Percentiles rank a stretch among this genome's conserved stretches.
These are phyloP conservation scores for Ctena decussata DNA, from an alignment of 2,888 invertebrate genomes.

Conservation along the genomic window DNA sequence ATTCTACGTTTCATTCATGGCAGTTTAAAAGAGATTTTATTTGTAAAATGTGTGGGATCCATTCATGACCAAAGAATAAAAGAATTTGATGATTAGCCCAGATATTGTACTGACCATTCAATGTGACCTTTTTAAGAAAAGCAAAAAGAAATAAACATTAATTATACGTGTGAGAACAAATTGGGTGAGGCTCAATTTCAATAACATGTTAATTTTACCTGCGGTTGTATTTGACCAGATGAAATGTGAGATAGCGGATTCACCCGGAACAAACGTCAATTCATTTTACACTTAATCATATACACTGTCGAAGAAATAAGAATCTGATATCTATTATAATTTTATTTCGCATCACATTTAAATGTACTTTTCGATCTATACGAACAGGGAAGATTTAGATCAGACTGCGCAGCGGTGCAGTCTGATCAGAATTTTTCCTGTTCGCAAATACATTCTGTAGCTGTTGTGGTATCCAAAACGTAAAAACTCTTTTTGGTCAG, in stretches of 20 bases:
- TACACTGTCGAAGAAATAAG: no score
- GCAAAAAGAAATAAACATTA: neutral
- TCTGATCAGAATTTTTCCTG: no score
- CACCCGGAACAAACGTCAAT: no score
- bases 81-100: neutral
- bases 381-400: no score
- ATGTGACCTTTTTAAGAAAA: neutral
- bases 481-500: no score
- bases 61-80: neutral
- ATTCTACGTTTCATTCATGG: neutral
- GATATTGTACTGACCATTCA: neutral
- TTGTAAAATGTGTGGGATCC: conserved; percentile 6
- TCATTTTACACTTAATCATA: no score
- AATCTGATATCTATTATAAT: no score
- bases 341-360: no score
- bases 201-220: neutral
- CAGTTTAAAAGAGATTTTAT: conserved; percentile 3
- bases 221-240: neutral
- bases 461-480: no score
- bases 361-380: no score
- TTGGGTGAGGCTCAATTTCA: conserved; percentile 4
- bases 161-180: neutral
- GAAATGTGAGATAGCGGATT: neutral
- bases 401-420: no score
- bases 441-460: no score